Base-by-base conservation (phyloP, 2,113 vertebrate genomes). In the Oplegnathus fasciatus region DNA sequence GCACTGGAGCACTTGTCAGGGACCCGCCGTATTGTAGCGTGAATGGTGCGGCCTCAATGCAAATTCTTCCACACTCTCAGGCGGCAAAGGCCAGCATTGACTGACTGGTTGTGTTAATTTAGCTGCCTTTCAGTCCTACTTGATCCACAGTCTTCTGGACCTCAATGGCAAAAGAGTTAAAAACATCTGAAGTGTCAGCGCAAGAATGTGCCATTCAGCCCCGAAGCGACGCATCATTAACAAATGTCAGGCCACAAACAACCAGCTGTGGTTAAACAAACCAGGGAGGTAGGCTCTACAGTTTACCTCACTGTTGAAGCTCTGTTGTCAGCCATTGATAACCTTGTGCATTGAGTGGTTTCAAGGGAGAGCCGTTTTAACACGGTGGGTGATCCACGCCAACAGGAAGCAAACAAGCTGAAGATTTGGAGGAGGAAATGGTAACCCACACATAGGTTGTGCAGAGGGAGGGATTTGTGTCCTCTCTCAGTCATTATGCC, bases 101-200 rank as follows among this genome's bases (percentile, higher is more conserved):
- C 89, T 90, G 91, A 67, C 88, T 87, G 77, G 89, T 86, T 88
- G 91, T 94, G 94, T 94, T 94, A 93, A 95, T 95, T 93, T 90
- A 90, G 91, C 71, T 90, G 88, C 89, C 87, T 94, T 96, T 94
- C 94, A 94, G 75, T 76, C 84, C 82, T 87, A 77, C 91, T 92
- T 92, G 88, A 93, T 89, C 91, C 86, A 83, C 26, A 70, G 82
- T 86, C 82, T 91, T 75, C 75, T 82, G 66, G 77, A 90, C 77
- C 89, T 92, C 87, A 89, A 89, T 94, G 85, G 89, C 85, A 91
- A 85, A 80, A 79, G 88, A 89, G 87, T 91, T 90, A 91, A 89
- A 90, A 90, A 86, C 86, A 91, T 93, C 84, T 90, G 64, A 93
- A 93, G 91, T 88, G 58, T 86, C 78, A 64, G 84, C 13, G 44